Evolutionary conservation across 2,797 vertebrate species (phyloP), one percentile per base, ranked within the genome.

Genomic region (Smutsia temminckii): DNA sequence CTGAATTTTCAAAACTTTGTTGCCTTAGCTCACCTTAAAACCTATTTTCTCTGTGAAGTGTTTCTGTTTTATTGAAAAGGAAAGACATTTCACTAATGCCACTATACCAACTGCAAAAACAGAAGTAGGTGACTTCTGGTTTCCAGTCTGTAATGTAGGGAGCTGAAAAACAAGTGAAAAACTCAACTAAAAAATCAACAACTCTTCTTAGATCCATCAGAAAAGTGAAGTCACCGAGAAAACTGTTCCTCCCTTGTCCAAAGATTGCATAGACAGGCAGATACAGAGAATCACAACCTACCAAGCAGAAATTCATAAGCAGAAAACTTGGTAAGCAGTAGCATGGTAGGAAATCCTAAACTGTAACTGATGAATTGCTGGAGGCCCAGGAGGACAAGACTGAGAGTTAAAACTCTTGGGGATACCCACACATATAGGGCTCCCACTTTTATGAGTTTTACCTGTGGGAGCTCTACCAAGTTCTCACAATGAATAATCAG

Each of bases 1-100:
- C 8, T 95, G 81, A 87, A 95, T 92, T 96, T 98, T 97, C 91
- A 96, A 98, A 97, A 93, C 29, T 95, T 97, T 94, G 77, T 93
- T 95, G 59, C 81, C 27, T 93, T 91, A 94, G 83, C 42, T 96
- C 80, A 92, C 49, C 57, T 94, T 55, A 92, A 94, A 92, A 71
- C 21, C 25, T 79, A 46, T 63, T 89, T 96, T 77, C 64, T 88
- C 57, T 84, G 40, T 29, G 37, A 88, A 66, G 49, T 64, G 77
- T 77, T 88, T 95, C 61, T 78, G 20, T 84, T 86, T 94, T 61
- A 46, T 42, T 92, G 81, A 85, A 95, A 92, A 81, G 42, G 8
- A 75, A 85, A 80, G 88, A 74, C 32, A 59, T 72, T 86, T 92
- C 42, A 80, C 13, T 55, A 63, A 68, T 53, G 4, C 42, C 69